phyloP scores from a whole-genome alignment of 1,140 invertebrate species.

The Danaus plexippus region DNA sequence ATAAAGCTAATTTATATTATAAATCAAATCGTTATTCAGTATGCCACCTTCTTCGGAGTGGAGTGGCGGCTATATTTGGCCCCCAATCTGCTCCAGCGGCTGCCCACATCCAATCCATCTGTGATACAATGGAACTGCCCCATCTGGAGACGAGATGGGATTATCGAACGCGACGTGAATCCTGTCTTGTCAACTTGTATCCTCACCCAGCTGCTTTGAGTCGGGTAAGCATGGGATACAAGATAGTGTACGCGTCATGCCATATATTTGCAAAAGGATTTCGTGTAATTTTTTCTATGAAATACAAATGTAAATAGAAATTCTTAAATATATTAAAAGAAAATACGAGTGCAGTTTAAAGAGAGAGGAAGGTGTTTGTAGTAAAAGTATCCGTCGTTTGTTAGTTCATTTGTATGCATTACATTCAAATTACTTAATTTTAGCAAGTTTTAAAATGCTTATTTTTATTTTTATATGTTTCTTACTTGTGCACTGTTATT shows the following conservation, averaged over 20 bases:
- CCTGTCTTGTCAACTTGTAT: constrained; percentile 94
- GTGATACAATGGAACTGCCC: constrained; percentile 95
- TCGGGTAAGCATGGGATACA: constrained; percentile 75
- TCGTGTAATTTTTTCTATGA: too few relatives aligned
- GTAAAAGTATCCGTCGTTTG: too few relatives aligned
- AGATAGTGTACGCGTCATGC: background rate
- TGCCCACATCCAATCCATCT: constrained; percentile 95
- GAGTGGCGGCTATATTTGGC: constrained; percentile 94
- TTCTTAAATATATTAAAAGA: too few relatives aligned
- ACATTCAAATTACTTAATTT: background rate
- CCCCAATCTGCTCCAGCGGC: constrained; percentile 92
- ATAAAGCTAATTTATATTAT: too few relatives aligned
- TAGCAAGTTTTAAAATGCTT: background rate
- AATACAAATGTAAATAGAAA: too few relatives aligned
- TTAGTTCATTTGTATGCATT: background rate
- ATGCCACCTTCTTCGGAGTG: constrained; percentile 87
- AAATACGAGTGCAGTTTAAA: too few relatives aligned
- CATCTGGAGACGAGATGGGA: constrained; percentile 96
- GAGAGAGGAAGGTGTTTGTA: too few relatives aligned
- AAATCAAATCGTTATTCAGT: constrained; percentile 73
- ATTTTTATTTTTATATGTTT: too few relatives aligned
- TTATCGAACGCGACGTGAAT: constrained; percentile 86
- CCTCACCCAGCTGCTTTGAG: constrained; percentile 92
- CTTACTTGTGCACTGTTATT: too few relatives aligned
- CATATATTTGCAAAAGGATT: background rate